Evolutionary conservation across 2,888 invertebrate genomes (phyloP), one percentile per base, ranked within the genome.

Genomic region (Caenorhabditis imperialis): DNA sequence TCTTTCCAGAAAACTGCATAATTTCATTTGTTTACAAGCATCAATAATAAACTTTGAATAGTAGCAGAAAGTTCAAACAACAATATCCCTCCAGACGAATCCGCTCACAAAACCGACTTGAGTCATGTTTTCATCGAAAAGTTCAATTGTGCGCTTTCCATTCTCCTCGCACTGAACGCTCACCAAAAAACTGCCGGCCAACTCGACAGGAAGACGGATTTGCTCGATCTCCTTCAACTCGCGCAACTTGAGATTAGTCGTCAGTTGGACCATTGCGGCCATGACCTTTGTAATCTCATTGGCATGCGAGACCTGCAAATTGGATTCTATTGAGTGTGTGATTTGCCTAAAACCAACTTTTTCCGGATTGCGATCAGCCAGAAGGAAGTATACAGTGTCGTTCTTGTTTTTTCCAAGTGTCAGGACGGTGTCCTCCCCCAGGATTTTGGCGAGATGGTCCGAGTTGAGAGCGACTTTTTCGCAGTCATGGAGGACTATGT

Each of bases 41-140:
- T 53, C n/a, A n/a, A 30, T 30, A 6, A 30, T 10, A 30, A 30
- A 30, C 6, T 30, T 30, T 30, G 30, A 30, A 30, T 30, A 7
- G 30, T 10, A 30, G 30, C 10, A 30, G 10, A 16, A 40, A 40
- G 40, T 25, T 54, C 44, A 74, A 8, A 74, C 74, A 20, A 67
- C 67, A 25, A 57, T 74, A 25, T 74, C 67, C 50, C 50, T 42
- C 74, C 74, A 74, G 16, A 54, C 53, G 25, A 75, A 58, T 48
- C 63, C 69, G 6, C 57, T 57, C 12, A 70, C 58, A 33, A 63
- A 63, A 38, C 75, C 75, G 25, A 50, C 50, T 45, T 62, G 69
- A 47, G 69, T 62, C 58, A 69, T 61, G 42, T 75, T 70, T 18
- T 69, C 69, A 33, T 75, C 69, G 25, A 50, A 75, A 23, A 75